phyloP scores from a whole-genome alignment of 2,113 vertebrate species.

The Austrofundulus limnaeus region DNA sequence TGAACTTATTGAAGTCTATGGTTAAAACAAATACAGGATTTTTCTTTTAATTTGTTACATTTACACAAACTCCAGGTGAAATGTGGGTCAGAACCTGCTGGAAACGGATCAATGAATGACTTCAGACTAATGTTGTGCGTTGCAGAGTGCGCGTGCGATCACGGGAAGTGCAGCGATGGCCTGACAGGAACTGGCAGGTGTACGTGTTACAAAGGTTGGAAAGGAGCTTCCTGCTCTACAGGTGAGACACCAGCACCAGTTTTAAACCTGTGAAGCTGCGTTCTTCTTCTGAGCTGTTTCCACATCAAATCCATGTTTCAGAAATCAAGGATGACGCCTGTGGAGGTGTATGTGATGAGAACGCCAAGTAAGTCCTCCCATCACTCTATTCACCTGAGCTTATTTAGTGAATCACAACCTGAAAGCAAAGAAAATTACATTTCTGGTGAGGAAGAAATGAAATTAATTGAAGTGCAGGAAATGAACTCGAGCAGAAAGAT shows the following conservation, averaged over 20 bases:
- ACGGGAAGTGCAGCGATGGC: slow-evolving; percentile 89
- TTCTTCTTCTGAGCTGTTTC: background rate
- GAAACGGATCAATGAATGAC: too few species aligned
- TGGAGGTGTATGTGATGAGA: slow-evolving; percentile 82
- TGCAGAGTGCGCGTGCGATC: slow-evolving; percentile 86
- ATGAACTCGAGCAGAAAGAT: too few species aligned
- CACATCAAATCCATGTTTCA: slow-evolving; percentile 52
- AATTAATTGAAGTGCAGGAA: too few species aligned
- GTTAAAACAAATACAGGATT: too few species aligned
- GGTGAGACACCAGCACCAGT: slow-evolving; percentile 70
- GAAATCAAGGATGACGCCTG: slow-evolving; percentile 83
- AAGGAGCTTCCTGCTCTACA: slow-evolving; percentile 81
- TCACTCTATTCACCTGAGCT: slow-evolving; percentile 1
- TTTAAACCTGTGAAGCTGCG: background rate
- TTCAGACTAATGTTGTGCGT: slow-evolving; percentile 10
- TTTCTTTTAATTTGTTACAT: too few species aligned
- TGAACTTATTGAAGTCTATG: too few species aligned
- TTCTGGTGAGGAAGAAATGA: too few species aligned
- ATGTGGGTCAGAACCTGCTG: too few species aligned
- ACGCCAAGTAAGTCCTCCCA: slow-evolving; percentile 86
- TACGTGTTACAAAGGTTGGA: slow-evolving; percentile 89
- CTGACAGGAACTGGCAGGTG: slow-evolving; percentile 87
- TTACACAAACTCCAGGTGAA: too few species aligned
- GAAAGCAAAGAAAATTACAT: too few species aligned
- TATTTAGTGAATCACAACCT: too few species aligned